Base-by-base conservation (phyloP, 1,140 invertebrate genomes). In the Hyles vespertilio region DNA sequence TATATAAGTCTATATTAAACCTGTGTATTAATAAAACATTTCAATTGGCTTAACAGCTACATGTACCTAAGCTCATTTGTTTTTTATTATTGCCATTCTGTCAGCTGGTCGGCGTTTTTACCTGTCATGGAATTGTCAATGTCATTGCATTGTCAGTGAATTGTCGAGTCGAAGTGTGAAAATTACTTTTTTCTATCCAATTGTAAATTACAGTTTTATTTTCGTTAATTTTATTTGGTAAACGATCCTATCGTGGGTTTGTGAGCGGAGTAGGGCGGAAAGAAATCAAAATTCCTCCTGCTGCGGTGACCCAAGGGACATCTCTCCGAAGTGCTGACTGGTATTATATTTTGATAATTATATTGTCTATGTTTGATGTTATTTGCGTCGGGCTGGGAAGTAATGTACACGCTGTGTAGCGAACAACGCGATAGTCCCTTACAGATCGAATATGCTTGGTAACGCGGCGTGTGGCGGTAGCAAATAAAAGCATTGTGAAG, bases 281-380 rank as follows among this genome's bases (percentile, higher is more conserved):
- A 59, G 32, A 67, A 49, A 69, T 78, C 83, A 84, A 84, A 82
- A 84, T 84, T 83, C 80, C 81, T 74, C 83, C 83, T 65, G 83
- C 81, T 70, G 78, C 83, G 63, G 74, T 74, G 74, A 77, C 80
- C 69, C 73, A 77, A 69, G 76, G 70, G 63, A 72, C 72, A 65
- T 74, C 76, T 79, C 77, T 84, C 81, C 81, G 79, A 70, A 74
- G 79, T 80, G 64, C 78, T 84, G 71, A 80, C 77, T 74, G 80
- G 81, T 84, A 68, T 59, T 73, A 51, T 44, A 44, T 43, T 54
- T 54, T 56, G 45, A 47, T 56, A 47, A 48, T 47, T 53, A 32
- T 44, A 53, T 47, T 36, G 54, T 32, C 54, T 56, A 47, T 48
- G 32, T 33, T 12, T 56, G 54, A 32, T 56, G 32, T 54, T 54